Base-by-base conservation (phyloP, 2,113 vertebrate genomes). In the Chloebia gouldiae region DNA sequence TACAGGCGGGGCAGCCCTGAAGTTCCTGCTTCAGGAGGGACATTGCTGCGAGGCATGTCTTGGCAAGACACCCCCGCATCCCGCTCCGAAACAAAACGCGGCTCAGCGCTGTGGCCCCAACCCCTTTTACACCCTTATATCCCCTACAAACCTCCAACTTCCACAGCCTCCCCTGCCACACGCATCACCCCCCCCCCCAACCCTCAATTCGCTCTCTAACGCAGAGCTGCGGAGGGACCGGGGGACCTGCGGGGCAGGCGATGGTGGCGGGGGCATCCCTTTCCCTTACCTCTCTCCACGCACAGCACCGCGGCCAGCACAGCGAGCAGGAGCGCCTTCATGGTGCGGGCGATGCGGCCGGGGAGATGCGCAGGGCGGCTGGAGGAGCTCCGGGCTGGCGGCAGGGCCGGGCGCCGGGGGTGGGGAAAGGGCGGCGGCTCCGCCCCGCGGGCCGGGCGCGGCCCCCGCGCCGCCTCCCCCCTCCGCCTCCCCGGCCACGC, bases 301-400 rank as follows among this genome's bases (percentile, higher is more conserved):
- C 93, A 96, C 21, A 96, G 82, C 69, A 96, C 91, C 45, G 93
- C 95, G 39, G 91, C 93, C 60, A 96, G 47, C 86, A 70, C 78
- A 6, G 86, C 91, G 54, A 96, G 8, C 86, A 96, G 65, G 5
- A 95, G 60, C 47, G 78, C 85, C 95, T 95, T 96, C 93, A 95
- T 96, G 91, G 60, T 96, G 93, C 59, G 64, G 68, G 27, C 77
- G 64, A 11, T 11, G 59, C 10, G 63, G 42, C 37, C 45, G 15
- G 7, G 3, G 44, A 59, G 69, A 63, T 77, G 78, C 93, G 91
- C 91, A 93, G 35, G 23, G 69, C 17, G 20, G 35, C 31, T 4
- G 30, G 35, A 4, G 6, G 17, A 57, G 91, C 66, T 37, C 80
- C 11, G 16, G 30, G 64, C 78, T 84, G 59, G 90, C 45, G 23